Conservation (phyloP, 2,797 vertebrate species). For the Phrynocephalus vlangalii region DNA sequence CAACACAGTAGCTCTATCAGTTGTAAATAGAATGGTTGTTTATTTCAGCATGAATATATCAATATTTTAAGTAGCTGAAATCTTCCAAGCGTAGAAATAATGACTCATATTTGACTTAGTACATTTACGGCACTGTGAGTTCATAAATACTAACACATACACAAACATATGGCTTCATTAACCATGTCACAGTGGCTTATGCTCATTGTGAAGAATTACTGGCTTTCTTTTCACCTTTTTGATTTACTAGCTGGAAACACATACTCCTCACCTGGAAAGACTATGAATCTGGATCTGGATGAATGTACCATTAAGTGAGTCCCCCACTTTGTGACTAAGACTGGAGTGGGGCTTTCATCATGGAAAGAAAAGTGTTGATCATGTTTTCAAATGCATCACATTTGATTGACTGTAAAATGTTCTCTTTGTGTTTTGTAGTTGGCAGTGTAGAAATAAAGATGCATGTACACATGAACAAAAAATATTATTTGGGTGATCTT, state of each 20-base stretch:
- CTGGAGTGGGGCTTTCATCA: constrained; percentile 7
- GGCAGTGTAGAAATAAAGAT: constrained; percentile 41
- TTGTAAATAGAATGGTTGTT: neutral
- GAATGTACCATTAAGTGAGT: constrained; percentile 28
- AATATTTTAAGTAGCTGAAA: neutral
- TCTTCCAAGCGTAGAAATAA: neutral
- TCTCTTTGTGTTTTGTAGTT: constrained; percentile 52
- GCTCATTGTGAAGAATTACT: neutral
- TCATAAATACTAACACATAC: neutral
- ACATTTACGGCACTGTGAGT: neutral
- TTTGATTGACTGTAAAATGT: constrained; percentile 31
- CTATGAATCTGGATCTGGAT: neutral
- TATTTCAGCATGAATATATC: neutral
- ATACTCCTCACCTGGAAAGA: neutral
- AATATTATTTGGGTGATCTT: constrained; percentile 46
- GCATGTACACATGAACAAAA: constrained; percentile 32
- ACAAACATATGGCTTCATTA: neutral
- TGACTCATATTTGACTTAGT: neutral
- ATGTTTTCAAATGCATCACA: constrained; percentile 31
- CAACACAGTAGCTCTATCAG: neutral
- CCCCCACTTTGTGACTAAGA: constrained; percentile 43
- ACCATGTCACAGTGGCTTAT: neutral
- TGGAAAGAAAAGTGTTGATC: constrained; percentile 28
- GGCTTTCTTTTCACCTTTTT: neutral
- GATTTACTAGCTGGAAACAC: neutral